A percentile compares a stretch with the other conserved stretches of the same genome.
Conservation (phyloP, 2,113 vertebrate species). For the Rhea pennata region DNA sequence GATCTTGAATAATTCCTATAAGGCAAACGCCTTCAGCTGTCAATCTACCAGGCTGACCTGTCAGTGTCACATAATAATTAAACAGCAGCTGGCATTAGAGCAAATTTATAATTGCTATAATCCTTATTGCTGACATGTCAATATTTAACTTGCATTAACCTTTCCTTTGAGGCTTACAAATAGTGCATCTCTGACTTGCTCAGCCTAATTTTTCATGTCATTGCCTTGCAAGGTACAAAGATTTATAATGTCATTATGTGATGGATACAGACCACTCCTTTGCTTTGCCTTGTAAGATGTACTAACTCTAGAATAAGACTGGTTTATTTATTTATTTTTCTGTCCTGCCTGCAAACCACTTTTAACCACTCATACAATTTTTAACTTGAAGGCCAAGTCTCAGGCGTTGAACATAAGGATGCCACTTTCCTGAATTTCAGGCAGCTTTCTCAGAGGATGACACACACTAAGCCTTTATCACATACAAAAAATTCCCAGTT, state of each 20-base stretch:
- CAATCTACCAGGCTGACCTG: slow-evolving; percentile 61
- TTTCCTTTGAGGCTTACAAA: slow-evolving; percentile 81
- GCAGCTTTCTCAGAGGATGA: not conserved
- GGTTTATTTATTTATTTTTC: slow-evolving; percentile 62
- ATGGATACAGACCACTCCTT: slow-evolving; percentile 71
- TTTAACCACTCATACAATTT: slow-evolving; percentile 21
- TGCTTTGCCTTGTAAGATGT: slow-evolving; percentile 56
- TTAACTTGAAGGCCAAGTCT: not conserved
- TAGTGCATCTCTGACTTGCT: slow-evolving; percentile 73
- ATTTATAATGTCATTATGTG: slow-evolving; percentile 76
- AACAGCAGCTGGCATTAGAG: slow-evolving; percentile 61
- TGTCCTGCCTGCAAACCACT: not conserved
- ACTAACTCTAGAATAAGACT: slow-evolving; percentile 37
- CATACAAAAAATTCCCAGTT: not conserved
- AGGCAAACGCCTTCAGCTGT: slow-evolving; percentile 58
- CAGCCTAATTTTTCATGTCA: slow-evolving; percentile 80
- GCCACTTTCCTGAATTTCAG: slow-evolving; percentile 32
- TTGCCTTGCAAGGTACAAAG: slow-evolving; percentile 72
- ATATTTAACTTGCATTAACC: slow-evolving; percentile 86
- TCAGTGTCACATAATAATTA: slow-evolving; percentile 74
- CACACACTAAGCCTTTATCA: not conserved
- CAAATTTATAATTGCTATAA: slow-evolving; percentile 81
- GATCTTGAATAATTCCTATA: slow-evolving; percentile 30
- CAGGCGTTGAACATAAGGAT: not conserved
- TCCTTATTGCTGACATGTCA: slow-evolving; percentile 82